Percentiles rank a stretch among this genome's conserved stretches.
These are phyloP conservation scores for Lytechinus pictus DNA, from an alignment of 35 echinoderm and acorn worm species.

Conservation along the genomic window DNA sequence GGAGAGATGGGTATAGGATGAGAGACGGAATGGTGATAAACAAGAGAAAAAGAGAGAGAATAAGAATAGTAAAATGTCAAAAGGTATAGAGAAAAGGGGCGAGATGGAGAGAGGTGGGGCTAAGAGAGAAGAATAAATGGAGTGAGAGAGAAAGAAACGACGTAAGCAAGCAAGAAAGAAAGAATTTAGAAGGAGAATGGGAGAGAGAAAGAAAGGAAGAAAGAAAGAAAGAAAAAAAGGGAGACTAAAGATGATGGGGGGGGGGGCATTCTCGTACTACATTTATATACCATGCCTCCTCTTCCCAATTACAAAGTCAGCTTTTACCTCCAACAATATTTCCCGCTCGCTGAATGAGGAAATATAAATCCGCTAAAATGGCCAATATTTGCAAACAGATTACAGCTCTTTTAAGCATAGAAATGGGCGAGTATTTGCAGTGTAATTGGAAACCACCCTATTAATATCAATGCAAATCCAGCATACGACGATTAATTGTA, in stretches of 20 bases:
- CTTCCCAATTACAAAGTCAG: neutral
- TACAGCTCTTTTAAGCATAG: neutral
- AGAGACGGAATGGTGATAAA: neutral
- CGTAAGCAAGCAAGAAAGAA: too few species aligned
- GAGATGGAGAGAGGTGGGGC: too few species aligned
- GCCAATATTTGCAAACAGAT: constrained; percentile 25
- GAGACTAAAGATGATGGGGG: neutral
- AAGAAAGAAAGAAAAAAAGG: neutral
- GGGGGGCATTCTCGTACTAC: too few species aligned
- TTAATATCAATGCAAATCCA: constrained; percentile 24
- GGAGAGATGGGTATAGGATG: neutral
- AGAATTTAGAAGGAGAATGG: neutral
- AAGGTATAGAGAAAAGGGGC: too few species aligned
- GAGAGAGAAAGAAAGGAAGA: neutral
- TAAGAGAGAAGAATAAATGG: too few species aligned
- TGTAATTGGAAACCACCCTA: constrained; percentile 19
- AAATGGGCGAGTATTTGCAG: constrained; percentile 13
- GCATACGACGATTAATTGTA: neutral
- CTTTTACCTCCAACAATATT: neutral
- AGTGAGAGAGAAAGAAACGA: too few species aligned
- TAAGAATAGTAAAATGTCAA: neutral
- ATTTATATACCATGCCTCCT: neutral
- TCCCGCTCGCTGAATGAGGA: neutral
- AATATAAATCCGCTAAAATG: neutral
- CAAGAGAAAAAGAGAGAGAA: neutral